Evolutionary conservation across 2,113 vertebrate genomes (phyloP).

Genomic region (Catharus fuscescens): DNA sequence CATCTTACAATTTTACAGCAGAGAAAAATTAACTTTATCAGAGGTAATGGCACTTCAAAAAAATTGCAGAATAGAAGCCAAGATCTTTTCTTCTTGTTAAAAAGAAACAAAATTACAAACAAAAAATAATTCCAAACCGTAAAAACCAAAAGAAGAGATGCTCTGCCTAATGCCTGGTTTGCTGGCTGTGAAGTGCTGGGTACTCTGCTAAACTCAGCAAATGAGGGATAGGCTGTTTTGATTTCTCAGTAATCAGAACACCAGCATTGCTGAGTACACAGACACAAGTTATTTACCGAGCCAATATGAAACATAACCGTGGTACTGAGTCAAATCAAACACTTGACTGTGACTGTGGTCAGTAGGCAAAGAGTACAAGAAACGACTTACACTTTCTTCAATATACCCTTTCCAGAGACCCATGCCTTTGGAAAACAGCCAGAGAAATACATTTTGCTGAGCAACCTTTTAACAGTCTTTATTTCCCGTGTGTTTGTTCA

Average conservation of each 20-base stretch:
- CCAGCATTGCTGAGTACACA: neutral
- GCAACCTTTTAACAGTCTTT: neutral
- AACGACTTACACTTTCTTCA: neutral
- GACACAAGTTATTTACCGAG: neutral
- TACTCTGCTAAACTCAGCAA: neutral
- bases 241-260: neutral
- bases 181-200: neutral
- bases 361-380: neutral
- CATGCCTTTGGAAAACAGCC: neutral
- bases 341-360: neutral
- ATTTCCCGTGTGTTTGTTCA: neutral
- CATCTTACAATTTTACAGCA: neutral
- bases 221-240: neutral
- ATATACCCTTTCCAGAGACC: neutral
- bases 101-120: neutral
- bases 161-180: neutral
- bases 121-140: neutral
- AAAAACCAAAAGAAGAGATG: neutral
- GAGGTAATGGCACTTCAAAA: neutral
- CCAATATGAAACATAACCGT: neutral
- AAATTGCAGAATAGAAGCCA: neutral
- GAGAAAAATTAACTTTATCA: neutral
- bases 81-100: neutral
- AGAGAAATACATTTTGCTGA: neutral
- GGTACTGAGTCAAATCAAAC: neutral